These are phyloP conservation scores for Ernsta delagoae DNA, from an alignment of 2,888 invertebrate species.

Conservation along the genomic window DNA sequence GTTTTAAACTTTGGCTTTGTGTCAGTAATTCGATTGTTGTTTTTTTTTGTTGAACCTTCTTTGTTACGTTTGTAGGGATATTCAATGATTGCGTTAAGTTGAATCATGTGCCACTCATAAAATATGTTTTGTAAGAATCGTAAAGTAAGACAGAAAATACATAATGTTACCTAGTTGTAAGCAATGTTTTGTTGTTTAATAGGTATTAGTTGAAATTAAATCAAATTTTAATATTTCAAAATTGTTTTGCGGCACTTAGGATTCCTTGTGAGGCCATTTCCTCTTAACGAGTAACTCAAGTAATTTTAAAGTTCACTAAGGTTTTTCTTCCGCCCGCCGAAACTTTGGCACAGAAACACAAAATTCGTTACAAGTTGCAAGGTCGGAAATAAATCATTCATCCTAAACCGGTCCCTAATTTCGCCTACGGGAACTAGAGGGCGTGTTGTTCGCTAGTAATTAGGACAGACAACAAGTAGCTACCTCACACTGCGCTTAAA, in stretches of 20 bases:
- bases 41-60: neutral
- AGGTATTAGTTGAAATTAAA: neutral
- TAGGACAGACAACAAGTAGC: constrained; percentile 53
- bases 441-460: constrained; percentile 42
- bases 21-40: constrained; percentile 2
- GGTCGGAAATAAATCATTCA: constrained; percentile 48
- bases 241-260: neutral
- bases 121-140: no score
- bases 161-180: no score
- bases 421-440: constrained; percentile 48
- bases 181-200: neutral
- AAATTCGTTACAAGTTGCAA: constrained; percentile 30
- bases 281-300: constrained; percentile 1
- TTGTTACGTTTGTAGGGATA: no score
- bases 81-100: no score
- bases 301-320: constrained; percentile 3
- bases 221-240: neutral
- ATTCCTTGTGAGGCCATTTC: neutral
- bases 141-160: no score
- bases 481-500: constrained; percentile 7
- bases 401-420: constrained; percentile 47
- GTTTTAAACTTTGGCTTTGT: constrained; percentile 25
- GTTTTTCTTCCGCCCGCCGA: constrained; percentile 10
- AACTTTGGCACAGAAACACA: constrained; percentile 15
- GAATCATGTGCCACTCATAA: no score